Percentiles rank a stretch among this genome's conserved stretches.
Conservation (phyloP, 2,888 invertebrate genomes). For the Abrostola triplasia region DNA sequence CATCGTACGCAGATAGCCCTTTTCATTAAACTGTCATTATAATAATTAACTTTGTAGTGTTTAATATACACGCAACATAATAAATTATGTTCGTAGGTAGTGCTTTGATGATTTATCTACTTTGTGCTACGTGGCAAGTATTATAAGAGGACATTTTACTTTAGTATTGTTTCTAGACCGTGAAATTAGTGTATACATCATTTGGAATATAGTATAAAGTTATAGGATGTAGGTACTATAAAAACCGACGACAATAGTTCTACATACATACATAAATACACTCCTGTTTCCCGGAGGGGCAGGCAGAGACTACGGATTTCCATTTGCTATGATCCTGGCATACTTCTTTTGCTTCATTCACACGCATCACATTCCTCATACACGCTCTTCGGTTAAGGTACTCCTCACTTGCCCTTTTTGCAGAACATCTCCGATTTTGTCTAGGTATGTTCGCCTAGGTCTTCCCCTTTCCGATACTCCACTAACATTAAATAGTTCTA, state of each 20-base stretch:
- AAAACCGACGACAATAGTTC: conserved; percentile 27
- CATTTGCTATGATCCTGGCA: no score
- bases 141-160: neutral
- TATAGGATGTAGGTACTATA: neutral
- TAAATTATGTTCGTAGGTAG: conserved; percentile 29
- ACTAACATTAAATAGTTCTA: conserved; percentile 28
- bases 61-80: conserved; percentile 37
- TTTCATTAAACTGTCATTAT: conserved; percentile 52
- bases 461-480: no score
- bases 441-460: no score
- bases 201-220: neutral
- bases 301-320: no score
- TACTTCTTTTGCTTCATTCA: no score
- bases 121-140: neutral
- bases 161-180: neutral
- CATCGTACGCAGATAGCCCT: conserved; percentile 22
- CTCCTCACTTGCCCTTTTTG: no score
- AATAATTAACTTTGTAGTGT: conserved; percentile 47
- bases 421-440: no score
- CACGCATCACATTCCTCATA: no score
- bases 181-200: neutral
- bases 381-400: no score
- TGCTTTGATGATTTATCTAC: conserved; percentile 37
- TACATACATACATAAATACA: no score
- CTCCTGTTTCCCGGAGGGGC: no score